Evolutionary conservation across 1,140 invertebrate species (phyloP), one percentile per base, ranked within the genome.

Genomic region (Pissodes strobi): DNA sequence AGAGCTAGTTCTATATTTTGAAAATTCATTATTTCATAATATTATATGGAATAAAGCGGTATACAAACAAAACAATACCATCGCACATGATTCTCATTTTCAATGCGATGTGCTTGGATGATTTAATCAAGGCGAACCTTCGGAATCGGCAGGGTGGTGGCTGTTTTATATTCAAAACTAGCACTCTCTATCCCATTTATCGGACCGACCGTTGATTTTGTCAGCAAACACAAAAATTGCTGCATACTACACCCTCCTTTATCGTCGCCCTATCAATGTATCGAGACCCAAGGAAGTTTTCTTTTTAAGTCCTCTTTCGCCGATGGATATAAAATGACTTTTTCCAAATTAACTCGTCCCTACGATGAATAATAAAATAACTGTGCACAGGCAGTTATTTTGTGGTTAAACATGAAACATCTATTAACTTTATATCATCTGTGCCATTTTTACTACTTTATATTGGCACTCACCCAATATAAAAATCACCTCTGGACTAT

Each of bases 181-280:
- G 23, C 59, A 23, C 19, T 61, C 59, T 23, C 27, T 38, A 61
- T 61, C 59, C 21, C 59, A 61, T 61, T 49, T 61, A 52, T 53
- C 59, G 59, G 59, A 52, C 59, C 59, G 59, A 48, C 30, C 59
- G 59, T 61, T 61, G 59, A 61, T 61, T 61, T 61, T 61, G 59
- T 61, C 59, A 61, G 59, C 59, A 61, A 61, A 61, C 59, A 61
- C 59, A 61, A 53, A 61, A 61, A 61, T 61, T 52, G 48, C 59
- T 52, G 59, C 59, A 61, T 61, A 39, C 59, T 52, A 61, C n/a
- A n/a, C 59, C 59, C 59, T 61, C 59, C 48, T 48, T 61, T 61
- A 61, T 61, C 59, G 59, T 51, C 45, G 46, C 25, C 57, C 57
- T 60, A 60, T 60, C 57, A 39, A 43, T 21, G n/a, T 37, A 38